A percentile compares a stretch with the other conserved stretches of the same genome.
phyloP scores from a whole-genome alignment of 1,140 invertebrate species.

The Danaus plexippus region DNA sequence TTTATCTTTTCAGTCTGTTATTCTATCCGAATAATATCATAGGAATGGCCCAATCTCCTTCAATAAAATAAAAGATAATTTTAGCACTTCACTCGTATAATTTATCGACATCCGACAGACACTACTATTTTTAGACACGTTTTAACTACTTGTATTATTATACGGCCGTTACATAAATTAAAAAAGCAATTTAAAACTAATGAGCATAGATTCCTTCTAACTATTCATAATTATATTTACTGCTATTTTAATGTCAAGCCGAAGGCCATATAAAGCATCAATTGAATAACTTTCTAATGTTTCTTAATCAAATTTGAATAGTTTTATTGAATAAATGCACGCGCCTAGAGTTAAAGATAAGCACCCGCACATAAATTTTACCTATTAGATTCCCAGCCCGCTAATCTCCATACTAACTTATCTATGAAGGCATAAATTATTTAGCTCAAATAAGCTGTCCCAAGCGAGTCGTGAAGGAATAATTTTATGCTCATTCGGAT shows the following conservation, averaged over 20 bases:
- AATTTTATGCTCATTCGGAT: slow-evolving; percentile 64
- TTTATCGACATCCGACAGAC: too few relatives aligned
- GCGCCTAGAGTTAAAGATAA: slow-evolving; percentile 49
- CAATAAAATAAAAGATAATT: too few relatives aligned
- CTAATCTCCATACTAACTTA: slow-evolving; percentile 54
- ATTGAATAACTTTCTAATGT: slow-evolving; percentile 41
- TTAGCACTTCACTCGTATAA: too few relatives aligned
- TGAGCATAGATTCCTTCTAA: slow-evolving; percentile 12
- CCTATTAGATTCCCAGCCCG: slow-evolving; percentile 49
- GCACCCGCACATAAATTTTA: slow-evolving; percentile 49
- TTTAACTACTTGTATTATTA: too few relatives aligned
- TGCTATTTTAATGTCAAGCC: slow-evolving; percentile 14
- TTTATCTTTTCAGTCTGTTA: too few relatives aligned
- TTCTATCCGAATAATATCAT: too few relatives aligned
- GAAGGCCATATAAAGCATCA: slow-evolving; percentile 19
- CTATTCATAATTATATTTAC: slow-evolving; percentile 25
- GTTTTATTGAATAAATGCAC: slow-evolving; percentile 48
- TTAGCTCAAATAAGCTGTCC: slow-evolving; percentile 47
- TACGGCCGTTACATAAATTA: slow-evolving; percentile 10
- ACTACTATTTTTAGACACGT: too few relatives aligned
- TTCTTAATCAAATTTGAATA: slow-evolving; percentile 48
- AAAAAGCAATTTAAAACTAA: slow-evolving; percentile 15
- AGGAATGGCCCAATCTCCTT: too few relatives aligned
- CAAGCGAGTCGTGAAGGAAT: slow-evolving; percentile 40
- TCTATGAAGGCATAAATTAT: slow-evolving; percentile 60